Conservation (phyloP, 2,113 vertebrate genomes). For the Trachemys scripta region DNA sequence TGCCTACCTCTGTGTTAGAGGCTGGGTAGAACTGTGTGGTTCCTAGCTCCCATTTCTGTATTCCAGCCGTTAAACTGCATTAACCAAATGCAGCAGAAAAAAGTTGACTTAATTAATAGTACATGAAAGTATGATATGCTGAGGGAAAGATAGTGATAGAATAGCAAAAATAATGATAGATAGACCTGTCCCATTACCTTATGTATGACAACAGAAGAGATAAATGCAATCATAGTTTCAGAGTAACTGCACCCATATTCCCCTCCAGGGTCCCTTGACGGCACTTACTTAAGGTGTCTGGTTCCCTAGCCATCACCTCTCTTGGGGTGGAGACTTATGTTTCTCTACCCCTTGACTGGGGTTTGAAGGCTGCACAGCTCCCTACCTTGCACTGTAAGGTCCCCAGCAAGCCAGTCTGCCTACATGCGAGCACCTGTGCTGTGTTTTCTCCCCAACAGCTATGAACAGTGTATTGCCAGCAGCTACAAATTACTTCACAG, state of each 20-base stretch:
- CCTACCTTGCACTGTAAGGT: neutral
- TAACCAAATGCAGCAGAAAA: neutral
- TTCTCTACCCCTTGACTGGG: neutral
- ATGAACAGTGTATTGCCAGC: neutral
- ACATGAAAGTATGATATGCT: neutral
- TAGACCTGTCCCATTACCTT: neutral
- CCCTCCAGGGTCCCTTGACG: neutral
- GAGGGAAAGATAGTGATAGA: neutral
- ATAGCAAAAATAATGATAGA: neutral
- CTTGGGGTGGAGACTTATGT: neutral
- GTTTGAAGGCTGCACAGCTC: neutral
- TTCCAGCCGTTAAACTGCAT: neutral
- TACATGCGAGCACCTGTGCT: neutral
- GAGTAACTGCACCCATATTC: neutral
- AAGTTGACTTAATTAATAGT: neutral
- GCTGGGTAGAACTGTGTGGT: neutral
- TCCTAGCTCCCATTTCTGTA: neutral
- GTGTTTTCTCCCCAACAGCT: neutral
- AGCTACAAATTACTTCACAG: neutral
- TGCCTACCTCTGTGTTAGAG: neutral
- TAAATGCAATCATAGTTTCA: neutral
- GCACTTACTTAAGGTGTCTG: neutral
- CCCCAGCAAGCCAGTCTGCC: neutral
- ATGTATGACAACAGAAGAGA: neutral
- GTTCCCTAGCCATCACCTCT: neutral